These are phyloP conservation scores for Conomelus anceps DNA, from an alignment of 2,888 invertebrate genomes.

Conservation along the genomic window DNA sequence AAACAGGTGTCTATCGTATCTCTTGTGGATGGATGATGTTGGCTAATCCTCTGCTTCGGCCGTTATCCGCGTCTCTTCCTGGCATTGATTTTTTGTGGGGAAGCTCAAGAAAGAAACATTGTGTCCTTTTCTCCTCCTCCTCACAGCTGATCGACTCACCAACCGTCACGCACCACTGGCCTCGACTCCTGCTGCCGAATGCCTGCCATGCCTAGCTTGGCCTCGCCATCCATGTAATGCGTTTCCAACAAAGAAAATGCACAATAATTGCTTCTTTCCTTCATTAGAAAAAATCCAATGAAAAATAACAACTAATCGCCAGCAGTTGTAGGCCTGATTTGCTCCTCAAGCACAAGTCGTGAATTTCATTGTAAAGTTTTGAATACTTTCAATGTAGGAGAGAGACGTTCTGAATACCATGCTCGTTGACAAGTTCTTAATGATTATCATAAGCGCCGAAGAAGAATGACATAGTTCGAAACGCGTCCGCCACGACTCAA, in stretches of 20 bases:
- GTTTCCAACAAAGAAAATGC: neutral
- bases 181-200: neutral
- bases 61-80: neutral
- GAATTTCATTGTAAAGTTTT: neutral
- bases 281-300: neutral
- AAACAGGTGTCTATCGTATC: neutral
- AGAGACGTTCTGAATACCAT: neutral
- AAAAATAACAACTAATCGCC: neutral
- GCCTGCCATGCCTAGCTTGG: too few species aligned
- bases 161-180: neutral
- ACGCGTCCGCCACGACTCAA: too few species aligned
- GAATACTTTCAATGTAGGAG: neutral
- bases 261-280: neutral
- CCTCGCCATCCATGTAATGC: neutral
- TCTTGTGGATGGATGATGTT: neutral
- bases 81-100: neutral
- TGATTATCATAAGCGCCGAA: too few species aligned
- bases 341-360: neutral
- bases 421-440: too few species aligned
- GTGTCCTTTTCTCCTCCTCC: neutral
- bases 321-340: neutral
- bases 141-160: neutral
- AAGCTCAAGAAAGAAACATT: neutral
- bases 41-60: neutral
- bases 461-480: too few species aligned